phyloP scores from a whole-genome alignment of 2,888 invertebrate species.

The Polyommatus iphigenia region DNA sequence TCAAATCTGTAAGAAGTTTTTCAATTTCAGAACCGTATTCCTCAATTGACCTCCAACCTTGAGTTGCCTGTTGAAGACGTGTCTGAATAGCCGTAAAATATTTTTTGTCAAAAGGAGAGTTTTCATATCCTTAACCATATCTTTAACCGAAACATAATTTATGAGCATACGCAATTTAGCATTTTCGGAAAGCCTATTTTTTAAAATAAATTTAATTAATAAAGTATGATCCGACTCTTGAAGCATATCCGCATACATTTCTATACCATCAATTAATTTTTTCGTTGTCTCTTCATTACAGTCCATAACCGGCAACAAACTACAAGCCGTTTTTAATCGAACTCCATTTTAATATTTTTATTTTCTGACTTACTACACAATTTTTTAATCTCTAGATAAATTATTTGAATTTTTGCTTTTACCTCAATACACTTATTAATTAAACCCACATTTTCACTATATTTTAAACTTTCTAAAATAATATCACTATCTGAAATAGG shows the following conservation, averaged over 20 bases:
- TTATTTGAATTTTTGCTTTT: too few species aligned
- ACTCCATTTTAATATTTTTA: not conserved
- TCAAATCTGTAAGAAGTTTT: not conserved
- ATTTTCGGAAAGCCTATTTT: not conserved
- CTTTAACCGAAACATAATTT: not conserved
- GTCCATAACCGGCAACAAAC: not conserved
- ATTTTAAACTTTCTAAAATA: not conserved
- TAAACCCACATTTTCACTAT: not conserved
- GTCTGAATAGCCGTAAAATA: too few species aligned
- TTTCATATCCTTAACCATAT: too few species aligned
- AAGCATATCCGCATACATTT: constrained; percentile 8
- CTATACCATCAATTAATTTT: constrained; percentile 8
- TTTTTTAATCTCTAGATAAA: too few species aligned
- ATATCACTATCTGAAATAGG: too few species aligned
- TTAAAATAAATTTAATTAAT: constrained; percentile 2
- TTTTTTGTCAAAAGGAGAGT: too few species aligned
- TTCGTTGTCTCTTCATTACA: not conserved
- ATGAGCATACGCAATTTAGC: not conserved
- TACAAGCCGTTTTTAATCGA: not conserved
- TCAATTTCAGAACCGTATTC: not conserved
- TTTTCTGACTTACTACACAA: too few species aligned
- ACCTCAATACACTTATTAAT: too few species aligned
- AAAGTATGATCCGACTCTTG: constrained; percentile 2
- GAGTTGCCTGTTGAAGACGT: too few species aligned
- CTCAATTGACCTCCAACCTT: not conserved